Conservation (phyloP, 2,113 vertebrate genomes). For the Tonatia bakeri region DNA sequence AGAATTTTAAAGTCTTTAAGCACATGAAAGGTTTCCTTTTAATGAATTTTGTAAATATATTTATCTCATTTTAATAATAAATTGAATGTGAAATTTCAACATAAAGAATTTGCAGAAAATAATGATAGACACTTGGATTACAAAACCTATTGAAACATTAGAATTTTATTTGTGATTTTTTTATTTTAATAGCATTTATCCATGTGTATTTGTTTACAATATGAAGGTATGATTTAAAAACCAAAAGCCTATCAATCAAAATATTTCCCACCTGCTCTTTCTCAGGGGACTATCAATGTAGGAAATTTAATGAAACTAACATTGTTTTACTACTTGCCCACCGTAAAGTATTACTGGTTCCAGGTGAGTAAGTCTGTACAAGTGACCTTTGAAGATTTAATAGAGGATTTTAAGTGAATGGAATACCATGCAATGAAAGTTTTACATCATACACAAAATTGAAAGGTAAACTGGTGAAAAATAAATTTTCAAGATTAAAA, state of each 20-base stretch:
- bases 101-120: slow-evolving; percentile 16
- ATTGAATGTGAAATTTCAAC: not conserved
- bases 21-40: not conserved
- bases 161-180: slow-evolving; percentile 21
- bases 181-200: slow-evolving; percentile 14
- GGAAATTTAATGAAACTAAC: slow-evolving; percentile 66
- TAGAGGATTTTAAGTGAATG: slow-evolving; percentile 37
- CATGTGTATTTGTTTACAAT: slow-evolving; percentile 58
- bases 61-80: slow-evolving; percentile 15
- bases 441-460: slow-evolving; percentile 40
- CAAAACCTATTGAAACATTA: not conserved
- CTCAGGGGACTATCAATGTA: slow-evolving; percentile 49
- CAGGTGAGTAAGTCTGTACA: slow-evolving; percentile 63
- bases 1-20: not conserved
- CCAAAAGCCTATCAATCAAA: slow-evolving; percentile 57
- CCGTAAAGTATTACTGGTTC: slow-evolving; percentile 66
- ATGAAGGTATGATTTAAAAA: slow-evolving; percentile 57
- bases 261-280: slow-evolving; percentile 58
- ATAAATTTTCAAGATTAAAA: slow-evolving; percentile 20
- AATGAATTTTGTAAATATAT: not conserved
- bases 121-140: not conserved
- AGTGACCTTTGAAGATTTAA: slow-evolving; percentile 63
- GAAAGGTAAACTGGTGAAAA: slow-evolving; percentile 33
- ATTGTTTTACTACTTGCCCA: slow-evolving; percentile 56
- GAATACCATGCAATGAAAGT: slow-evolving; percentile 49